These are phyloP conservation scores for Riparia riparia DNA, from an alignment of 2,113 vertebrate species.

Conservation along the genomic window DNA sequence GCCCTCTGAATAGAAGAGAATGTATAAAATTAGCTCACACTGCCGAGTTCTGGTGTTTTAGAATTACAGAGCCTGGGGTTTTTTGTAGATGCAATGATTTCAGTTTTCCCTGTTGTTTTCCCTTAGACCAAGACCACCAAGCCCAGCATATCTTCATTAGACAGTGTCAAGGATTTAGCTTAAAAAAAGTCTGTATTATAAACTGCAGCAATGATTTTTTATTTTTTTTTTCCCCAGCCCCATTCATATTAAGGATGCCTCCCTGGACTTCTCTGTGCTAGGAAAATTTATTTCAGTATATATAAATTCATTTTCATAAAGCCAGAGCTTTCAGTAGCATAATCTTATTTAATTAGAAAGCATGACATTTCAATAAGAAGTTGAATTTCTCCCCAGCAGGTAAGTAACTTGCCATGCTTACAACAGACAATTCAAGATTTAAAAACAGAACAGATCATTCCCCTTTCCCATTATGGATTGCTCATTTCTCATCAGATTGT, in stretches of 20 bases:
- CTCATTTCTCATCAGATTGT: neutral
- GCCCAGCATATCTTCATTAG: neutral
- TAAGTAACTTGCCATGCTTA: neutral
- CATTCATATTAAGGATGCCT: neutral
- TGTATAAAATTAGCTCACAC: neutral
- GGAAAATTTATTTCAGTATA: conserved; percentile 15
- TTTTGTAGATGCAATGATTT: neutral
- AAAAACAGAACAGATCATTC: conserved; percentile 1
- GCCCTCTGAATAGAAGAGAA: neutral
- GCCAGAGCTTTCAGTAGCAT: neutral
- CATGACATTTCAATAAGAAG: conserved; percentile 18
- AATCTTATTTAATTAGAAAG: conserved; percentile 40
- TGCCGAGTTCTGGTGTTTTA: neutral
- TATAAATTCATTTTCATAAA: neutral
- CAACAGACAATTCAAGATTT: neutral
- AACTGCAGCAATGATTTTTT: neutral
- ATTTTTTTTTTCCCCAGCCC: neutral
- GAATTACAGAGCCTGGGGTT: neutral
- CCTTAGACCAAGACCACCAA: neutral
- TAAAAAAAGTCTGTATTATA: neutral
- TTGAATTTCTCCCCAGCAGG: neutral
- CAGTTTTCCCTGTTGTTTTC: neutral
- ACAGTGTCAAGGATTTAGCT: neutral
- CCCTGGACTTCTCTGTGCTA: neutral
- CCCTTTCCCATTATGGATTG: neutral